Percentiles rank a stretch among this genome's conserved stretches.
These are phyloP conservation scores for Gandaritis pyraliata DNA, from an alignment of 2,888 invertebrate species.

Conservation along the genomic window DNA sequence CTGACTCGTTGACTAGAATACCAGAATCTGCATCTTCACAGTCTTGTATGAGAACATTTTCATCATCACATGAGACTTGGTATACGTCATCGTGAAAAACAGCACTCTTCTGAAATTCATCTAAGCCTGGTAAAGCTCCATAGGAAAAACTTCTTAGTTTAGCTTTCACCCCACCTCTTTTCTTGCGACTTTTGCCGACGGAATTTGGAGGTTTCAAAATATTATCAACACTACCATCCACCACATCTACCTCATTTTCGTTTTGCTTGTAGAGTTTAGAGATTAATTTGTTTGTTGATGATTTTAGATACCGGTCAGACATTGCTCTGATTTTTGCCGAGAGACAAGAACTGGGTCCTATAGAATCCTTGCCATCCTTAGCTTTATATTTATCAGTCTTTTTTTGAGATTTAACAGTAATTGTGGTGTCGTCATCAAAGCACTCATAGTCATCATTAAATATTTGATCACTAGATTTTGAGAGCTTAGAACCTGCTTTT, in stretches of 20 bases:
- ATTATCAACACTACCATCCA: slow-evolving; percentile 59
- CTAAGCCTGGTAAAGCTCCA: slow-evolving; percentile 89
- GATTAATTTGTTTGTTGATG: slow-evolving; percentile 87
- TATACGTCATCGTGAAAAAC: slow-evolving; percentile 86
- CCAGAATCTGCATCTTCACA: slow-evolving; percentile 90
- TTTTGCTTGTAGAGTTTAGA: slow-evolving; percentile 86
- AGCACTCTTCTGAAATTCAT: slow-evolving; percentile 87
- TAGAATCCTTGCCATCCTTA: slow-evolving; percentile 76
- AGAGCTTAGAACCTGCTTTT: slow-evolving; percentile 74
- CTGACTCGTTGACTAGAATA: slow-evolving; percentile 89
- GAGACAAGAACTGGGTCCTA: slow-evolving; percentile 85
- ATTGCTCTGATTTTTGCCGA: slow-evolving; percentile 89
- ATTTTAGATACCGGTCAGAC: slow-evolving; percentile 89
- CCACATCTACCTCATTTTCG: slow-evolving; percentile 62
- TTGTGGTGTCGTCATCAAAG: slow-evolving; percentile 60
- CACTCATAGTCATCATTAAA: slow-evolving; percentile 80
- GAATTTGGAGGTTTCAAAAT: slow-evolving; percentile 63
- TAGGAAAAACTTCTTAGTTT: slow-evolving; percentile 89
- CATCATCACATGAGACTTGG: slow-evolving; percentile 78
- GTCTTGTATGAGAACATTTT: slow-evolving; percentile 84
- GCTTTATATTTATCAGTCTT: slow-evolving; percentile 80
- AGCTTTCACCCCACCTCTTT: slow-evolving; percentile 75
- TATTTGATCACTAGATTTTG: slow-evolving; percentile 83
- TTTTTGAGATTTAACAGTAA: slow-evolving; percentile 67
- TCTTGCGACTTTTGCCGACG: slow-evolving; percentile 69